Evolutionary conservation across 2,113 vertebrate species (phyloP), one percentile per base, ranked within the genome.

Genomic region (Lonchura striata): DNA sequence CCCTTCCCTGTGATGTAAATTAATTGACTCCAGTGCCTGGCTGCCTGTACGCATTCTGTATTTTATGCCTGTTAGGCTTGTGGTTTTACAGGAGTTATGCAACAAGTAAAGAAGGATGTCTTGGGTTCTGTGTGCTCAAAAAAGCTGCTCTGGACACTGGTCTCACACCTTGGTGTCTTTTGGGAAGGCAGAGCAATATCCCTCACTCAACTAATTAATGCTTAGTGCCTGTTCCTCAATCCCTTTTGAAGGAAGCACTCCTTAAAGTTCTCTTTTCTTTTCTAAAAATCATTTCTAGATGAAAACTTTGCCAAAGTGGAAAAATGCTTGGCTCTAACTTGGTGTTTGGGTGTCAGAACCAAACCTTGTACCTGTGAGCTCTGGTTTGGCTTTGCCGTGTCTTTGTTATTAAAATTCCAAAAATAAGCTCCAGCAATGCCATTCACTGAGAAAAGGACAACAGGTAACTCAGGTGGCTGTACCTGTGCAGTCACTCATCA

Each of bases 41-140:
- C 11, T 90, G 80, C 71, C 81, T 78, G 33, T 57, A 3, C 7
- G 14, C 53, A 69, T 82, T 69, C 66, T 37, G 82, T 77, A 37
- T 91, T 90, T 81, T 79, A 19, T 95, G 88, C 56, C 86, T 83
- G 54, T 42, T 25, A 78, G 83, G 60, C 71, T 46, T 78, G 68
- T 66, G 86, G 66, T 21, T 86, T 95, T 82, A 41, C 64, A 41
- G 7, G 42, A 46, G 81, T 92, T 96, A 90, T 19, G 65, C 96
- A 95, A 93, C 83, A 93, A 94, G 83, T 94, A 72, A 80, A 81
- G 66, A 72, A 50, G 42, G 80, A 33, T 81, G 10, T 39, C 72
- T 35, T 77, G 41, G 35, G 47, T 49, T 46, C 10, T 60, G 54
- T 72, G 81, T 50, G 61, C n/a, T 90, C 57, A 52, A 52, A 52